phyloP scores from a whole-genome alignment of 2,113 vertebrate genomes.

The Notarius quadriscutis region DNA sequence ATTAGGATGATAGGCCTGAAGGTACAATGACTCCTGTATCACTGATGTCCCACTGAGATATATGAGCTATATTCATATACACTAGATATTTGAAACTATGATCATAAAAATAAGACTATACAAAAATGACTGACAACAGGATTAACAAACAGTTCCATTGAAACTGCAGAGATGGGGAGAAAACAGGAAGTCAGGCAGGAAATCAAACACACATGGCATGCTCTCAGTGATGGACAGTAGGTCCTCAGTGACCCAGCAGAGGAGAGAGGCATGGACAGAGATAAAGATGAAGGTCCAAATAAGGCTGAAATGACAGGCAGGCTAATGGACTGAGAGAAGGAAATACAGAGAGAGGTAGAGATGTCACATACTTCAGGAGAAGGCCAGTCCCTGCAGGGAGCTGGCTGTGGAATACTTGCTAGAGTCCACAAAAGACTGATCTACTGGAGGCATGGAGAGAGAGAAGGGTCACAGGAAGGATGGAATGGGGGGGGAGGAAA shows the following conservation, averaged over 20 bases:
- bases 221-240: constrained; percentile 39
- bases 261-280: constrained; percentile 7
- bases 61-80: background rate
- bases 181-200: constrained; percentile 74
- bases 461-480: constrained; percentile 41
- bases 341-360: constrained; percentile 50
- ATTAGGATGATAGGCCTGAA: background rate
- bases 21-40: background rate
- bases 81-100: background rate
- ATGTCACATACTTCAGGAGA: constrained; percentile 92
- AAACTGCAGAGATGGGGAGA: constrained; percentile 45
- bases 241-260: background rate
- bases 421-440: constrained; percentile 94
- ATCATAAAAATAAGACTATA: background rate
- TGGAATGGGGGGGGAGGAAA: constrained; percentile 19
- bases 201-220: constrained; percentile 70
- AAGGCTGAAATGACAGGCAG: constrained; percentile 86
- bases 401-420: constrained; percentile 91
- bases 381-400: constrained; percentile 92
- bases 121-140: constrained; percentile 12
- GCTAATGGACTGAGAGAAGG: constrained; percentile 71
- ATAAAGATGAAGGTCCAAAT: constrained; percentile 4
- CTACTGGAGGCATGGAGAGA: constrained; percentile 75
- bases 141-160: constrained; percentile 22
- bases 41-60: background rate